These are phyloP conservation scores for Sesia bembeciformis DNA, from an alignment of 2,888 invertebrate species.

Conservation along the genomic window DNA sequence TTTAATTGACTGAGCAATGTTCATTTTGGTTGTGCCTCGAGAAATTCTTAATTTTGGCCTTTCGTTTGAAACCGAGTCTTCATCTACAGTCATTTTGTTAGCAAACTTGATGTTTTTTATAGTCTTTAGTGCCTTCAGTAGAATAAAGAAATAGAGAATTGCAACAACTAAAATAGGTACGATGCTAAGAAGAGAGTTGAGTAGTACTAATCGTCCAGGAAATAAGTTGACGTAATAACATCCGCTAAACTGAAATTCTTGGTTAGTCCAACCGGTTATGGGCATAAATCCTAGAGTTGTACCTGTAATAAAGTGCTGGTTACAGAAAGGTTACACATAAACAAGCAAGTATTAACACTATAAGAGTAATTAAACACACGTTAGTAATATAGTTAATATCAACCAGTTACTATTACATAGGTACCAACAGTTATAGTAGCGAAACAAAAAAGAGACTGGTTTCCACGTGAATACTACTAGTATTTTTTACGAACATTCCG, in stretches of 20 bases:
- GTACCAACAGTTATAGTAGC: too few species aligned
- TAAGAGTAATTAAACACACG: too few species aligned
- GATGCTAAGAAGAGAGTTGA: constrained; percentile 71
- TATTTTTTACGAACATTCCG: too few species aligned
- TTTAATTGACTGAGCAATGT: constrained; percentile 18
- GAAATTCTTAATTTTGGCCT: constrained; percentile 43
- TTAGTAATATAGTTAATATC: too few species aligned
- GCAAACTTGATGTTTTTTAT: constrained; percentile 32
- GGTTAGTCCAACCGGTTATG: constrained; percentile 70
- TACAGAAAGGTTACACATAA: not conserved
- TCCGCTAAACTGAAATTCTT: constrained; percentile 27
- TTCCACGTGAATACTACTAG: too few species aligned
- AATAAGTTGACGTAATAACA: constrained; percentile 76
- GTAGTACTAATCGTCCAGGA: constrained; percentile 67
- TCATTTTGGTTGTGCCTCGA: constrained; percentile 27
- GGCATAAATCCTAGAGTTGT: constrained; percentile 75
- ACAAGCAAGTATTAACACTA: not conserved
- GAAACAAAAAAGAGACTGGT: too few species aligned
- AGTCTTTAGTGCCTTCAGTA: constrained; percentile 72
- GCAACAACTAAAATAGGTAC: constrained; percentile 60
- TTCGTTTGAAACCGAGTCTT: constrained; percentile 13
- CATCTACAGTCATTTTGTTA: constrained; percentile 28
- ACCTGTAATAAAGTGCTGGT: constrained; percentile 43
- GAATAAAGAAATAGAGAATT: constrained; percentile 73
- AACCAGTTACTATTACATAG: too few species aligned